Evolutionary conservation across 2,797 vertebrate genomes (phyloP), one percentile per base, ranked within the genome.

Genomic region (Passerculus sandwichensis): DNA sequence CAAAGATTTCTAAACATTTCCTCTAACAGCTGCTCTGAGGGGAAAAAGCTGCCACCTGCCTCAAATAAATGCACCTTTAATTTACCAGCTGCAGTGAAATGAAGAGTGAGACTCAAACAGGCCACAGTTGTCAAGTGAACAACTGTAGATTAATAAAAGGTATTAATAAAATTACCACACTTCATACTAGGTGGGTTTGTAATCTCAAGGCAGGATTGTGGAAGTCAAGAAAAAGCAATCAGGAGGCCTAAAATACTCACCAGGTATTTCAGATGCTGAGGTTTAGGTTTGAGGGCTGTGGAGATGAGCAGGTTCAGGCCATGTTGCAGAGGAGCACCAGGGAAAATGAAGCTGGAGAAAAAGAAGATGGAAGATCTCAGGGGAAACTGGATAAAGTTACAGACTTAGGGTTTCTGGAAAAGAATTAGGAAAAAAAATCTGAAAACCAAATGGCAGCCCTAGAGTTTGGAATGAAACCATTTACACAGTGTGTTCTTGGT

Each of bases 401-500:
- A 0, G 57, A 27, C 38, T 72, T 72, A 13, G 26, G 23, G 5
- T 8, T 72, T 92, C 62, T 60, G 53, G 45, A 40, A 53, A 72
- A 91, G 22, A 36, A 0, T 0, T 0, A 12, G 34, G 5, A n/a
- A 61, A n/a, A n/a, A 60, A 27, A 47, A 10, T 72, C 26, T 57
- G 54, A 32, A 75, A 74, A 40, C 8, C 42, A 81, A 53, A 36
- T 4, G 22, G 66, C 18, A 87, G 15, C 15, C 17, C 5, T 45
- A 10, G 3, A 34, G 25, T 23, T 45, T 91, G 62, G 60, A 73
- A n/a, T 26, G 10, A 65, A 82, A 27, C 15, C 4, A 27, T 59
- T 79, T n/a, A 4, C 48, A 44, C 57, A 18, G 4, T 2, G 12
- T 14, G 1, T 11, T 40, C 23, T 17, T 7, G 38, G 9, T 1